Evolutionary conservation across 2,888 invertebrate genomes (phyloP).

Genomic region (Macrophya alboannulata): DNA sequence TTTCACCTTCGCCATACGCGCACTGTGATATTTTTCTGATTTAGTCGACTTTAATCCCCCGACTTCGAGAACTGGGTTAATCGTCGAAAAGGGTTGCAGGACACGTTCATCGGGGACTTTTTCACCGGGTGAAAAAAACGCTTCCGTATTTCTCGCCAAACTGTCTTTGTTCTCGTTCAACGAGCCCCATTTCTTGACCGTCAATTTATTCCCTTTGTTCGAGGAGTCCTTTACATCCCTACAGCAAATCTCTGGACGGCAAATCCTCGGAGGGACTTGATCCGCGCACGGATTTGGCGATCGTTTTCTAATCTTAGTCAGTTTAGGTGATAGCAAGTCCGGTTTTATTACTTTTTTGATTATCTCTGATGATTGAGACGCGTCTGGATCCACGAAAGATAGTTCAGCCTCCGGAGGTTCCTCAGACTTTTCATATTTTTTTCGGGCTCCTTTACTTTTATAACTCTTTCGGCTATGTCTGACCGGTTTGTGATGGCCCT

Average conservation of each 20-base stretch:
- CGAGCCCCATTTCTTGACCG: neutral
- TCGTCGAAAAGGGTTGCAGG: neutral
- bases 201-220: constrained; percentile 9
- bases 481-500: neutral
- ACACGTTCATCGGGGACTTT: neutral
- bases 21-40: neutral
- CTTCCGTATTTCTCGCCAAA: neutral
- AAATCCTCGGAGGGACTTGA: neutral
- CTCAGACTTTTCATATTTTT: neutral
- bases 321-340: neutral
- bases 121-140: neutral
- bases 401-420: neutral
- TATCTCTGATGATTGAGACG: neutral
- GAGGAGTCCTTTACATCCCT: neutral
- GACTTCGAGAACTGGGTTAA: constrained; percentile 1
- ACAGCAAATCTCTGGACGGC: constrained; percentile 39
- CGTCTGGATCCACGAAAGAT: neutral
- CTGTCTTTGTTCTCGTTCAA: neutral
- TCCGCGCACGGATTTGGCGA: neutral
- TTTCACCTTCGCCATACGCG: neutral
- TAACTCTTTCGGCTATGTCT: neutral
- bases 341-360: neutral
- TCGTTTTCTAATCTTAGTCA: constrained; percentile 11
- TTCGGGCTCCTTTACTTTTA: neutral
- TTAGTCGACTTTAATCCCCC: neutral